Evolutionary conservation across 1,140 invertebrate genomes (phyloP).

Genomic region (Spodoptera litura): DNA sequence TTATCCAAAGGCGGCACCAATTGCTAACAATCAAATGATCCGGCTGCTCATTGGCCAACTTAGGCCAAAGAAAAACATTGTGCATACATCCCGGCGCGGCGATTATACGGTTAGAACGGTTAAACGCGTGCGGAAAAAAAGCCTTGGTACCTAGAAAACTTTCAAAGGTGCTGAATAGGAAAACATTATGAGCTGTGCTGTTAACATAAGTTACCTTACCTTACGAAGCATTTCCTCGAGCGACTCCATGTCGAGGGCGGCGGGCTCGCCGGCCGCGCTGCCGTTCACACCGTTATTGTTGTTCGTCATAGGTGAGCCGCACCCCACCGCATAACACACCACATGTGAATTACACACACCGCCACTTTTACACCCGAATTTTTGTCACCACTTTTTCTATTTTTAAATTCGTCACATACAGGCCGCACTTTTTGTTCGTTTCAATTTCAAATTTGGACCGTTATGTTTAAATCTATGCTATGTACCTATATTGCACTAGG

Average conservation of each 20-base stretch:
- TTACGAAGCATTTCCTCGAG: conserved; percentile 93
- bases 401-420: conserved; percentile 48
- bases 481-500: conserved; percentile 20
- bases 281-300: conserved; percentile 82
- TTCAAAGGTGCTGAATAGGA: conserved; percentile 28
- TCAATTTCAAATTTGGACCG: background rate
- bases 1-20: too few relatives aligned
- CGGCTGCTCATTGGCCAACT: too few relatives aligned
- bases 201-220: conserved; percentile 84
- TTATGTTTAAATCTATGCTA: conserved; percentile 3
- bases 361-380: conserved; percentile 42
- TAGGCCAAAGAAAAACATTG: too few relatives aligned
- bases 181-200: conserved; percentile 15
- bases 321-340: conserved; percentile 58
- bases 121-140: too few relatives aligned
- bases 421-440: conserved; percentile 43
- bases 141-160: background rate
- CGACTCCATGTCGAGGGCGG: conserved; percentile 92
- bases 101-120: too few relatives aligned
- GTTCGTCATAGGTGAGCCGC: conserved; percentile 84
- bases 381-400: conserved; percentile 16
- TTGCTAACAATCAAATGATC: too few relatives aligned
- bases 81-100: too few relatives aligned
- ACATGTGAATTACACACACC: conserved; percentile 59
- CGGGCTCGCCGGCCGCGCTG: conserved; percentile 83